Percentiles rank a stretch among this genome's conserved stretches.
phyloP scores from a whole-genome alignment of 1,140 invertebrate species.

The Microplitis mediator region DNA sequence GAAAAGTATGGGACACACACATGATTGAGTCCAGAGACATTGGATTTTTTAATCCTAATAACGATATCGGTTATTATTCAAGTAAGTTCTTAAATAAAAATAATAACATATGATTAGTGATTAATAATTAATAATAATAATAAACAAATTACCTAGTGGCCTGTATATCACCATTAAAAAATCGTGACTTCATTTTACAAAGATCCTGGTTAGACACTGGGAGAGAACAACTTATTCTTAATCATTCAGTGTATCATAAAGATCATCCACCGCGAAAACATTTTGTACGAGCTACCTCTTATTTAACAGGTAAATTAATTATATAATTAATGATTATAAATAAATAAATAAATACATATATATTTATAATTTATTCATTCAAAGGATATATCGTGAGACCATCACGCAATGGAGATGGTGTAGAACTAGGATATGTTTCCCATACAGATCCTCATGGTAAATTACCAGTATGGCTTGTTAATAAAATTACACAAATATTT shows the following conservation, averaged over 20 bases:
- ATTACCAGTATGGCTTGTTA: conserved; percentile 87
- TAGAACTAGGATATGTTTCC: conserved; percentile 82
- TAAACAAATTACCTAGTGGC: conserved; percentile 69
- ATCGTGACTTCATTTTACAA: conserved; percentile 89
- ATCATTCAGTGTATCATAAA: conserved; percentile 89
- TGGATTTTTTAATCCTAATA: conserved; percentile 89
- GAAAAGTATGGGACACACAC: conserved; percentile 87
- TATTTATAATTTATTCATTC: neutral
- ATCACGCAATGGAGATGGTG: conserved; percentile 66
- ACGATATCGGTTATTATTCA: conserved; percentile 91
- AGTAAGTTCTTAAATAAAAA: conserved; percentile 66
- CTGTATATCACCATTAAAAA: conserved; percentile 85
- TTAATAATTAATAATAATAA: neutral
- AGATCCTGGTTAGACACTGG: conserved; percentile 88
- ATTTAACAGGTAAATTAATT: conserved; percentile 60
- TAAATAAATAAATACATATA: neutral
- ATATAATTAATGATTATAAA: neutral
- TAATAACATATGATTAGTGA: neutral
- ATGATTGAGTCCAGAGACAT: conserved; percentile 87
- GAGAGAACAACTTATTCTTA: conserved; percentile 83
- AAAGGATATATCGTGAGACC: conserved; percentile 64
- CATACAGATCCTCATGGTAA: conserved; percentile 88
- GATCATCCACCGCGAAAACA: conserved; percentile 81
- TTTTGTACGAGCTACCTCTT: conserved; percentile 73
- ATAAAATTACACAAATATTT: conserved; percentile 85